Base-by-base conservation (phyloP, 2,797 vertebrate genomes). In the Triplophysa yarkandensis region DNA sequence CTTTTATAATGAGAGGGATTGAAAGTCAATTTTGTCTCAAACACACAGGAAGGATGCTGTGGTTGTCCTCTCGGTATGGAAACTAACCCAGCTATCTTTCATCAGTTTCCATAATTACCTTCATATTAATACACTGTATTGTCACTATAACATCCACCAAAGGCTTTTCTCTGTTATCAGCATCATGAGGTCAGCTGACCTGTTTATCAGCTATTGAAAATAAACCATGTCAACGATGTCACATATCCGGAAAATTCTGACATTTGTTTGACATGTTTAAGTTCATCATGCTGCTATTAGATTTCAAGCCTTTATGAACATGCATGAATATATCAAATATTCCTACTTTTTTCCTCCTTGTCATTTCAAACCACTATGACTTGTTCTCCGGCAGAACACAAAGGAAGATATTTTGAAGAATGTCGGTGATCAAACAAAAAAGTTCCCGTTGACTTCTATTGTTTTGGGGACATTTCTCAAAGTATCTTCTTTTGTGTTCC, bases 11-110 rank as follows among this genome's bases (percentile, higher is more conserved):
- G 14, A 16, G 5, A 4, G 39, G 10, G 52, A 66, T 25, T 46
- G 39, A 46, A 58, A 50, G 50, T 77, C 64, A 78, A 84, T 82
- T 78, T 78, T 76, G 71, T 78, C 68, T 70, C 55, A 85, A 82
- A 80, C 68, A 76, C 84, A 86, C 90, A 92, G 91, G 91, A 92
- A 92, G 91, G 90, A 92, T 90, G 77, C 83, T 89, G 91, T 91
- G 91, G 90, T 90, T 85, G 88, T 88, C 88, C 85, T 88, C 86
- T 87, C 83, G 82, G 86, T 84, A 85, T 92, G 89, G 89, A 92
- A 91, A 90, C 85, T 83, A 87, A 89, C 86, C 84, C 86, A 81
- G 83, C 85, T 85, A 85, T 88, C 84, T 88, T 88, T 88, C 85
- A 91, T 90, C 83, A 87, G 85, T 89, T 91, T 92, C 87, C 88